Base-by-base conservation (phyloP, 2,888 invertebrate genomes). In the Lacanobia oleracea region DNA sequence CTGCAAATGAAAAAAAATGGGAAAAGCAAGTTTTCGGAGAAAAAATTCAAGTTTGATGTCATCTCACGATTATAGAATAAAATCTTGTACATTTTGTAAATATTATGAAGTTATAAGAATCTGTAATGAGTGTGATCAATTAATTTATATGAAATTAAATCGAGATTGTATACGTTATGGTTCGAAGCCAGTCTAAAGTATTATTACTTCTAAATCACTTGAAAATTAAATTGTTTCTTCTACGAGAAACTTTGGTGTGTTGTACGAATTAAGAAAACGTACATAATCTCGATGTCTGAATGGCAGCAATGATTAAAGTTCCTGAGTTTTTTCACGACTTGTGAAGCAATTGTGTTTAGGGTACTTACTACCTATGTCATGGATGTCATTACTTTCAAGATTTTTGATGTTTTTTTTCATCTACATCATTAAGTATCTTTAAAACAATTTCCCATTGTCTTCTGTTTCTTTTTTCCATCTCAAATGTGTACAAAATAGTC, bases 71-170 rank as follows among this genome's bases (percentile, higher is more conserved):
- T 75, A 81, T 72, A 77, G 72, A 74, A 78, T 72, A 79, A 80
- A 77, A 81, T 81, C 83, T 88, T 91, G 91, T 92, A 92, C 82
- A 92, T 91, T 90, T 89, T 92, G 92, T 92, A 92, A 88, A 92
- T 92, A 92, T 81, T 85, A 88, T 89, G 83, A 89, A 89, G 86
- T 89, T 87, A 81, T 86, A 81, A 83, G 84, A 89, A 87, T 87
- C 86, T 88, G 87, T 87, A 81, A 83, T 78, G 83, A 57, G 83
- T 86, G 89, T 86, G 86, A 89, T 89, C 86, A 86, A 75, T 86
- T 84, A 77, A 73, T 81, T 79, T 74, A 70, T 68, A 76, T 79
- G 45, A n/a, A 81, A 73, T 78, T 60, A 65, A 64, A 21, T 72
- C 72, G 85, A 69, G 74, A 77, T 75, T 83, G 62, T 72, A 71